These are phyloP conservation scores for Paracentrotus lividus DNA, from an alignment of 53 echinoderm and acorn worm species.

Conservation along the genomic window DNA sequence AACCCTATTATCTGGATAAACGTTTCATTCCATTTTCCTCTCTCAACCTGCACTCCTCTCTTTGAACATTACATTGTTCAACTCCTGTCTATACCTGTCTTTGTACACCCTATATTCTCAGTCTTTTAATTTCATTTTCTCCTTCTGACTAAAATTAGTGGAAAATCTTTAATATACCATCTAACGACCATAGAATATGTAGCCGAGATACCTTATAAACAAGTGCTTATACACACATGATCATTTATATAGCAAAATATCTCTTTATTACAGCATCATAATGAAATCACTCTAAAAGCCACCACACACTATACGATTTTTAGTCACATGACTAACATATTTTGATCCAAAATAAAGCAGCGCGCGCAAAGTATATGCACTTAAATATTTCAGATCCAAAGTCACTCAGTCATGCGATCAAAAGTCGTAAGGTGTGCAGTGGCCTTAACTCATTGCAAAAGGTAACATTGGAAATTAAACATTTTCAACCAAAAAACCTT, in stretches of 20 bases:
- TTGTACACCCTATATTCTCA: background rate
- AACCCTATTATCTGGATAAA: no score
- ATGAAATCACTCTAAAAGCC: conserved; percentile 18
- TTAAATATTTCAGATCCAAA: no score
- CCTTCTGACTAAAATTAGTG: no score
- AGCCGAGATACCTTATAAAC: background rate
- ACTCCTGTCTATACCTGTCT: background rate
- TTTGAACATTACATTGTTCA: background rate
- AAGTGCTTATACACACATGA: background rate
- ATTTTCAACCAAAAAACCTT: background rate
- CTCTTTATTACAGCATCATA: conserved; percentile 44
- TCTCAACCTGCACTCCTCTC: no score
- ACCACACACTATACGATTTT: no score
- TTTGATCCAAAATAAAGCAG: no score
- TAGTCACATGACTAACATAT: no score
- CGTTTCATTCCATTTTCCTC: background rate
- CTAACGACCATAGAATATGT: no score
- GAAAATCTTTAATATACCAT: no score
- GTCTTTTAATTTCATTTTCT: background rate
- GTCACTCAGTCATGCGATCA: no score
- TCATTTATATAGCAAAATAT: conserved; percentile 34
- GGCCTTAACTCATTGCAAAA: conserved; percentile 30
- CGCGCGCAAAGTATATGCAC: no score
- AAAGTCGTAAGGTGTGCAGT: no score
- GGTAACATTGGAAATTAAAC: background rate